Evolutionary conservation across 1,140 invertebrate species (phyloP), one percentile per base, ranked within the genome.

Genomic region (Caenorhabditis brenneri): DNA sequence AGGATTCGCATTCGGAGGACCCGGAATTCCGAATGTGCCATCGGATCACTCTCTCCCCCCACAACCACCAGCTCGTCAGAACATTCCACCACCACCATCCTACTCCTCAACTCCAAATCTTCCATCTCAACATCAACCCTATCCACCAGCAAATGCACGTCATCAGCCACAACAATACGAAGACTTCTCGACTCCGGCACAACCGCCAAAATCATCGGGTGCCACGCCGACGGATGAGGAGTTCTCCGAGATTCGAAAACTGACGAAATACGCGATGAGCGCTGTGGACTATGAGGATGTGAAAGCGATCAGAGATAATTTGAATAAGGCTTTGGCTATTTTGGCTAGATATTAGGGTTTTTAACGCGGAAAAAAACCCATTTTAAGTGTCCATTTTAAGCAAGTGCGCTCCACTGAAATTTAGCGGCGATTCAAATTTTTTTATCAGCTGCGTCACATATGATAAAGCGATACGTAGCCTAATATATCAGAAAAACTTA

Each of bases 241-340:
- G 24, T 88, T 85, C 46, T 78, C 83, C 7, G 87, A 89, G 69
- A 88, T 87, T 19, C 85, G 88, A 79, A 89, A 90, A 69, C 88
- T 55, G 39, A 74, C 65, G 6, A 89, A 89, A 58, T 90, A 86
- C 42, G 88, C 88, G 22, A 58, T 87, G 31, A 87, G 82, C n/a
- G 88, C 88, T 15, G 31, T 90, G 9, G 88, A 90, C 49, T 89
- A 90, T 55, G 88, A 89, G 48, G 88, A 89, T 80, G 80, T 84
- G 12, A 83, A 82, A 24, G 79, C 89, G 9, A 88, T 90, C 27
- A 83, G 90, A 22, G 88, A 89, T 0, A 89, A 88, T 86, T 51
- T 89, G 65, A 24, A 79, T 5, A 89, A 89, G 78, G 84, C 88
- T 7, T 51, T 89, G 24, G 29, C 29, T 0, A 53, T 84, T 46